Evolutionary conservation across 2,113 vertebrate species (phyloP).

Genomic region (Macaca fascicularis): T2T-MFA8v1.1 NC_088388.1:120659501-120660000

Average conservation of each 20-base stretch:
- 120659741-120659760: background rate
- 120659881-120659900: constrained; percentile 35
- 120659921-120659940: background rate
- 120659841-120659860: background rate
- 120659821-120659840: background rate
- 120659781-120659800: background rate
- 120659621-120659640: background rate
- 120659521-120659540: background rate
- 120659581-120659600: constrained; percentile 38
- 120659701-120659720: background rate
- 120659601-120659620: background rate
- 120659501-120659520: background rate
- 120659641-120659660: background rate
- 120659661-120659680: background rate
- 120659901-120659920: background rate
- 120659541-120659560: background rate
- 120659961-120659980: background rate
- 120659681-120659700: constrained; percentile 11
- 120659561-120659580: background rate
- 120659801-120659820: background rate
- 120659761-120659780: background rate
- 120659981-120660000: background rate
- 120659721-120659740: background rate
- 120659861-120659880: background rate
- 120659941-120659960: background rate